Percentiles rank a stretch among this genome's conserved stretches.
phyloP scores from a whole-genome alignment of 2,113 vertebrate species.

The Anas platyrhynchos region DNA sequence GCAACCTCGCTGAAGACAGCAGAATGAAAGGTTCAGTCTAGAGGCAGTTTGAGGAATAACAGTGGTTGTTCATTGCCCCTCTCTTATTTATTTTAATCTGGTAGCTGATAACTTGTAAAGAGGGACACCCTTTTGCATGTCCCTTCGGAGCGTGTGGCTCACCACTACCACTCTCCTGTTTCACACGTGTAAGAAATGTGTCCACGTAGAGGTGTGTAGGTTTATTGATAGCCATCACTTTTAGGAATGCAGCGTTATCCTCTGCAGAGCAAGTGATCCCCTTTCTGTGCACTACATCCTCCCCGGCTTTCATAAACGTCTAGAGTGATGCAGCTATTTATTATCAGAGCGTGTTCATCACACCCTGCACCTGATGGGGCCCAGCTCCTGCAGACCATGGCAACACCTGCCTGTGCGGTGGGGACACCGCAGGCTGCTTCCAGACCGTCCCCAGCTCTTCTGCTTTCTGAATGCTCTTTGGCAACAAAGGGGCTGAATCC shows the following conservation, averaged over 20 bases:
- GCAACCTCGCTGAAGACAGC: background rate
- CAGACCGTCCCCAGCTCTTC: rapidly evolving
- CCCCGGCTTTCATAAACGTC: background rate
- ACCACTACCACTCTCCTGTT: background rate
- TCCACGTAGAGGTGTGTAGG: background rate
- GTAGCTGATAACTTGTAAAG: background rate
- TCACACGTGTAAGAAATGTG: rapidly evolving
- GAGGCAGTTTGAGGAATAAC: background rate
- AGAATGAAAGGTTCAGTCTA: background rate
- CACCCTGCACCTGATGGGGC: background rate
- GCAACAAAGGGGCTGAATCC: background rate
- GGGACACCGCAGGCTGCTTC: background rate
- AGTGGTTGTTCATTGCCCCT: background rate
- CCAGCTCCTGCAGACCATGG: background rate
- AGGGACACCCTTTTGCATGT: background rate
- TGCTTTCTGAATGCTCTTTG: background rate
- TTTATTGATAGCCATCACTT: background rate
- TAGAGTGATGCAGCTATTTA: background rate
- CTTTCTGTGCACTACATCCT: background rate
- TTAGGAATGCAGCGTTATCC: background rate
- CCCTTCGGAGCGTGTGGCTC: background rate
- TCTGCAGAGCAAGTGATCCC: background rate
- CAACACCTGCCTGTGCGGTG: background rate
- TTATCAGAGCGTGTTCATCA: background rate
- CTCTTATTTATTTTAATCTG: background rate